A percentile compares a stretch with the other conserved stretches of the same genome.
phyloP scores from a whole-genome alignment of 1,140 invertebrate species.

The Halesus radiatus region DNA sequence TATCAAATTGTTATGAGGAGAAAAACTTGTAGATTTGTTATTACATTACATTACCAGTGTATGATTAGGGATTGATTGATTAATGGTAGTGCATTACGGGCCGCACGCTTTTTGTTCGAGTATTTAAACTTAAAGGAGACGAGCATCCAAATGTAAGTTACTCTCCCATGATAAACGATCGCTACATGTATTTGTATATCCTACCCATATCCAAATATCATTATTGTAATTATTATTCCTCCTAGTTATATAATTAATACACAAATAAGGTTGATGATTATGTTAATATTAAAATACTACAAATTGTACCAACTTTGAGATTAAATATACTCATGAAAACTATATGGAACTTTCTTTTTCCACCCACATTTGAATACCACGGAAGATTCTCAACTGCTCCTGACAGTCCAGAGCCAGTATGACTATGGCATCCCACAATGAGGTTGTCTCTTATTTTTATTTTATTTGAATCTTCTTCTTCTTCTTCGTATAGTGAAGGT shows the following conservation, averaged over 20 bases:
- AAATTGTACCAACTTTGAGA: conserved; percentile 58
- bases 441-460: too few relatives aligned
- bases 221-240: conserved; percentile 58
- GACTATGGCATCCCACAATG: too few relatives aligned
- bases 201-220: conserved; percentile 59
- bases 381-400: too few relatives aligned
- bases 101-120: conserved; percentile 51
- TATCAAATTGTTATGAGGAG: conserved; percentile 52
- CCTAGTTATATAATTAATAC: conserved; percentile 57
- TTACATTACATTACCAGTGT: conserved; percentile 40
- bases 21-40: conserved; percentile 51
- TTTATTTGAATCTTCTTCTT: too few relatives aligned
- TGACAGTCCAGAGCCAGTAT: too few relatives aligned
- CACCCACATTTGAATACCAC: too few relatives aligned
- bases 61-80: conserved; percentile 43
- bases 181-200: conserved; percentile 58
- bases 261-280: conserved; percentile 59
- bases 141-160: conserved; percentile 41
- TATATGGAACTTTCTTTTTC: too few relatives aligned
- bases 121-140: conserved; percentile 45
- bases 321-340: conserved; percentile 57
- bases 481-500: too few relatives aligned
- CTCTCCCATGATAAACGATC: conserved; percentile 39
- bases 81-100: conserved; percentile 53
- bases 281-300: conserved; percentile 57